phyloP scores from a whole-genome alignment of 1,140 invertebrate species.

The Drosophila seguyi region DNA sequence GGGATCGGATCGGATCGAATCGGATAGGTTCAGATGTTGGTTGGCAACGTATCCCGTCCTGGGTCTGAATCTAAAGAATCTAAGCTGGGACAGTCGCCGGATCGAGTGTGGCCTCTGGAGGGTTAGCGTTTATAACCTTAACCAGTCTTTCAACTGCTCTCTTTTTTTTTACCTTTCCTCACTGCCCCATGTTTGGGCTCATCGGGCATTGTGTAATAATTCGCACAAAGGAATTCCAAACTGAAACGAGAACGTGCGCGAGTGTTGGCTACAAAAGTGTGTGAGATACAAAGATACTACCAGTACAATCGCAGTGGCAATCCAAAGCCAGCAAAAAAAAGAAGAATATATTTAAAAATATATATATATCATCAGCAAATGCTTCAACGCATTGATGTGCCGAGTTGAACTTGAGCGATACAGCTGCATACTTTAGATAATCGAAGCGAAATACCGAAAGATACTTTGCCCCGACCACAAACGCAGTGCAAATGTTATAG shows the following conservation, averaged over 20 bases:
- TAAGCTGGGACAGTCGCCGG: conserved; percentile 40
- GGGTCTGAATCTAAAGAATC: conserved; percentile 20
- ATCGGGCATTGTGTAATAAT: conserved; percentile 68
- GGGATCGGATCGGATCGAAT: conserved; percentile 37
- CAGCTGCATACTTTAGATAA: conserved; percentile 43
- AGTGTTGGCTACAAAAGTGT: conserved; percentile 64
- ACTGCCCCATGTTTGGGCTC: conserved; percentile 11
- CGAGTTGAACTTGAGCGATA: conserved; percentile 58
- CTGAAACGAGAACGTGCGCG: conserved; percentile 66
- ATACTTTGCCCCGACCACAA: conserved; percentile 38
- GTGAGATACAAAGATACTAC: conserved; percentile 57
- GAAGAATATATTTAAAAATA: not conserved
- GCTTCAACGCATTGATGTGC: conserved; percentile 58
- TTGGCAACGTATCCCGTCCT: conserved; percentile 6
- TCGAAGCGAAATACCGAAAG: conserved; percentile 48
- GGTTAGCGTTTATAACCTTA: conserved; percentile 47
- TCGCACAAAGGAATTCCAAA: conserved; percentile 64
- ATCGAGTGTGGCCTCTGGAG: conserved; percentile 24
- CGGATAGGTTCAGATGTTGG: conserved; percentile 9
- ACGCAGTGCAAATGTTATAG: conserved; percentile 71
- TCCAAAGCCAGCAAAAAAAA: not conserved
- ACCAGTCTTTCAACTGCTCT: conserved; percentile 40
- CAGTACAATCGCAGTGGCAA: conserved; percentile 27
- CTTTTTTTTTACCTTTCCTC: conserved; percentile 9
- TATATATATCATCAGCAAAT: conserved; percentile 50